Base-by-base conservation (phyloP, 2,888 invertebrate species). In the Hypolimnas misippus region DNA sequence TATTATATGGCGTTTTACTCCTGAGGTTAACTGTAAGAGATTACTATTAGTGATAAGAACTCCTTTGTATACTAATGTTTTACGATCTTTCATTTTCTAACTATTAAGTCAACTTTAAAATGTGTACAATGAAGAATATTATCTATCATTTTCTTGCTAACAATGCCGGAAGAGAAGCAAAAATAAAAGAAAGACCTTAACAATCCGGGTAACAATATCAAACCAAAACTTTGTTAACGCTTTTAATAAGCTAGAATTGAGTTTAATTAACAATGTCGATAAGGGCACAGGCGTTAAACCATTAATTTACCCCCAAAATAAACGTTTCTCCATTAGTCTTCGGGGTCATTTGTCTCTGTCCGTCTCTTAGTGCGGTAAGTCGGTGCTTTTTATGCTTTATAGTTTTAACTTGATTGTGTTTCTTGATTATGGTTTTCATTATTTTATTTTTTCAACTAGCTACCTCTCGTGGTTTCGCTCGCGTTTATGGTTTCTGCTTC, bases 281-380 rank as follows among this genome's bases (percentile, higher is more conserved):
- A 79, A 76, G 77, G 75, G 74, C 66, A 69, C 70, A 62, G 65
- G 63, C 70, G 70, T 65, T 62, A 66, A 68, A 73, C 74, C 82
- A 84, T 84, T 83, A 83, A 83, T 84, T 81, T 75, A 65, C 68
- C 64, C 66, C 73, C 73, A 76, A 81, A 83, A 82, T 82, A 82
- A 83, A 82, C 79, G 82, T 67, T 69, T 57, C 60, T 71, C 76
- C 82, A 81, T 83, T 81, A 81, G 74, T 80, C 79, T 75, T 65
- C 38, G 51, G 46, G 61, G 69, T 70, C 73, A 83, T 84, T 82
- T 79, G 74, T 84, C 78, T 76, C 61, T 70, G 83, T 83, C 82
- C 66, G 56, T 71, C 54, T 50, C 44, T 50, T 14, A 25, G 25
- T 57, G 51, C 12, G 58, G 57, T 42, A n/a, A 10, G 12, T 19